A percentile compares a stretch with the other conserved stretches of the same genome.
Evolutionary conservation across 2,113 vertebrate genomes (phyloP).

Genomic region (Indri indri): DNA sequence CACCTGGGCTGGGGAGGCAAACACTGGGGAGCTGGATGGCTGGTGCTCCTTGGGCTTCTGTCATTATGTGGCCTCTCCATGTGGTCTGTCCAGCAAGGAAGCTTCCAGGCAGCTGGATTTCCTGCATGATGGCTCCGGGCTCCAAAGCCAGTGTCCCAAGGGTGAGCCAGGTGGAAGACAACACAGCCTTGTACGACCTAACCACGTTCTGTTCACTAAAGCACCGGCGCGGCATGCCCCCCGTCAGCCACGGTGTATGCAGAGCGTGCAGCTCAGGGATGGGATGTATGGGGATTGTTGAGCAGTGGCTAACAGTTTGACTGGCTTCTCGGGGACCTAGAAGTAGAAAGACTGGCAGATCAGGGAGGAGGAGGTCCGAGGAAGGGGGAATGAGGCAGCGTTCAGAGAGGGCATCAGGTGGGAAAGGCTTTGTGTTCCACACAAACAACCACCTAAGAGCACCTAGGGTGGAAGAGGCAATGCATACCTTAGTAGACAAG

Average conservation of each 20-base stretch:
- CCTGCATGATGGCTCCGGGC: neutral
- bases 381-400: no score
- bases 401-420: neutral
- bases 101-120: neutral
- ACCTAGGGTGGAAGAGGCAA: no score
- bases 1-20: neutral
- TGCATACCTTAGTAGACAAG: rapidly evolving
- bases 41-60: rapidly evolving
- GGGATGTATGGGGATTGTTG: rapidly evolving
- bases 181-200: rapidly evolving
- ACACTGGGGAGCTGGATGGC: no score
- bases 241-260: neutral
- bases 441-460: neutral
- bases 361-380: neutral
- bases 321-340: neutral
- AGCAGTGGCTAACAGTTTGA: rapidly evolving
- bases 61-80: neutral
- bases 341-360: neutral
- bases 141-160: neutral
- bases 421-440: neutral
- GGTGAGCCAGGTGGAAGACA: neutral
- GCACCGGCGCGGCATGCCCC: neutral
- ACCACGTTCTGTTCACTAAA: rapidly evolving
- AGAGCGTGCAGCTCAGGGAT: neutral
- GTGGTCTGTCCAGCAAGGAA: neutral